A percentile compares a stretch with the other conserved stretches of the same genome.
These are phyloP conservation scores for Ryuthela nishihirai DNA, from an alignment of 2,888 invertebrate species.

Conservation along the genomic window DNA sequence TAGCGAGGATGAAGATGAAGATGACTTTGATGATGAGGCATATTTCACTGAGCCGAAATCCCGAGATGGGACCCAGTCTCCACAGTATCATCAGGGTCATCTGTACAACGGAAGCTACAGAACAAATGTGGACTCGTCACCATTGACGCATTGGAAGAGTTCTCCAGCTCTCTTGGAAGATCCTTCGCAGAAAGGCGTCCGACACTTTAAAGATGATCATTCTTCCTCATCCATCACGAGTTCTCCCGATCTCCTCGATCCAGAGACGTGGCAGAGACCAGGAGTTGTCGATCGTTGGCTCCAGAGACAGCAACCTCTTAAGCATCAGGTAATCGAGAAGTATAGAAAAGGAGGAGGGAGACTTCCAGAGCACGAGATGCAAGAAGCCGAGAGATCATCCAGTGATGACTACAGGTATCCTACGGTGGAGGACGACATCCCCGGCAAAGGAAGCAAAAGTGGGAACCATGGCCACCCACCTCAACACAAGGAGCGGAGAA, in stretches of 20 bases:
- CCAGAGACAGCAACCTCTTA: conserved; percentile 6
- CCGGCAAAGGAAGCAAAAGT: conserved; percentile 9
- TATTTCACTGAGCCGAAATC: conserved; percentile 32
- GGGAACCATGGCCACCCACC: conserved; percentile 1
- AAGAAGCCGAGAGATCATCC: neutral
- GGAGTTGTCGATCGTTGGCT: conserved; percentile 14
- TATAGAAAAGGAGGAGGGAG: too few relatives aligned
- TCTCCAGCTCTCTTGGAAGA: conserved; percentile 23
- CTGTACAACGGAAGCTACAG: too few relatives aligned
- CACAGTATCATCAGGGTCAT: too few relatives aligned
- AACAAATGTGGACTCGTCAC: too few relatives aligned
- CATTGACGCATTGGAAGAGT: conserved; percentile 21
- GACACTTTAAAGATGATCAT: conserved; percentile 10
- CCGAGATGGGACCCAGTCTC: too few relatives aligned
- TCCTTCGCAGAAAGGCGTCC: conserved; percentile 6
- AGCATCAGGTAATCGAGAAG: too few relatives aligned
- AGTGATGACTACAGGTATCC: neutral
- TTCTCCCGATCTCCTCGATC: conserved; percentile 17
- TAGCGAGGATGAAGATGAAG: conserved; percentile 15
- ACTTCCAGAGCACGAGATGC: neutral
- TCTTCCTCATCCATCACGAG: conserved; percentile 16
- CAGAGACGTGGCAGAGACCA: conserved; percentile 4
- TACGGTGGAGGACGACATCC: neutral
- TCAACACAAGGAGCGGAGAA: conserved; percentile 14
- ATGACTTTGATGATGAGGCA: conserved; percentile 27